Base-by-base conservation (phyloP, 2,888 invertebrate genomes). In the Polyommatus icarus region DNA sequence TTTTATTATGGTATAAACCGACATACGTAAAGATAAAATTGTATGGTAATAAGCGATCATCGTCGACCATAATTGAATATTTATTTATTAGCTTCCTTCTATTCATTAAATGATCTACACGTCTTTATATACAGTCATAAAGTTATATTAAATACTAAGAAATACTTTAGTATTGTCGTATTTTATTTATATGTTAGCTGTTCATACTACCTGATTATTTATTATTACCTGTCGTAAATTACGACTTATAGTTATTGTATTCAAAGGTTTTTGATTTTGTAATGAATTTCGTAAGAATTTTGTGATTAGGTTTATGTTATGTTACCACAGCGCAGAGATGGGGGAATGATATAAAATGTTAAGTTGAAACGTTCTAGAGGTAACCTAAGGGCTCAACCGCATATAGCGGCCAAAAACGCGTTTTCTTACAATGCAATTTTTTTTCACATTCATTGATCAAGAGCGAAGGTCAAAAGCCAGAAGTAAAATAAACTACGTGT, bases 291-390 rank as follows among this genome's bases (percentile, higher is more conserved):
- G 4, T 12, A 24, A 24, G 61, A 20, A 24, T 61, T 24, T 10
- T 24, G 5, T 24, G 20, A 61, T 67, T 29, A 67, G 50, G 18
- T 18, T 12, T 32, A 67, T 20, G 1, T 15, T 5, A 67, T 32
- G 29, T 67, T 15, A 67, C 67, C 15, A 15, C 32, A 67, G 15
- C 5, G 2, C 29, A 32, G 29, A 67, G 67, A 32, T 29, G 8
- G 12, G 1, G 24, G 61, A 12, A 12, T 29, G 3, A 29, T 67
- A 32, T 67, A 32, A 67, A 67, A 67, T 67, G 67, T 67, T 67
- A 32, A 67, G 29, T 15, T 29, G 18, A 67, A 67, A 67, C 67
- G 67, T 67, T 67, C 32, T 67, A 15, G 29, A 67, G 67, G 67
- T 67, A 29, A 32, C 15, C 12, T 67, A 18, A 67, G 29, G 67